A percentile compares a stretch with the other conserved stretches of the same genome.
These are phyloP conservation scores for Rhynchophorus ferrugineus DNA, from an alignment of 1,140 invertebrate genomes.

Conservation along the genomic window DNA sequence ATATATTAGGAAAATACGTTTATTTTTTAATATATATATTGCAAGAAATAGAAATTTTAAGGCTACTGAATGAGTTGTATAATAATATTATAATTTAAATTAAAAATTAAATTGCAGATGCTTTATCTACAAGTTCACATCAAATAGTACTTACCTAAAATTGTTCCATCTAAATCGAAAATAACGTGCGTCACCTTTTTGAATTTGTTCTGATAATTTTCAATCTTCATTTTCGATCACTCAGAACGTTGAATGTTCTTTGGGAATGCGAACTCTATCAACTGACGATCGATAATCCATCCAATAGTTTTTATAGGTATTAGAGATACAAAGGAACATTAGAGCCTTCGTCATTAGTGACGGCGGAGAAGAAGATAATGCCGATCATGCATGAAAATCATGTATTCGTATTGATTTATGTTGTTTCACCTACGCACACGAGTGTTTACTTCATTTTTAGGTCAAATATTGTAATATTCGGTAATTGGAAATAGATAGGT, in stretches of 20 bases:
- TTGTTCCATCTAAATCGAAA: constrained; percentile 49
- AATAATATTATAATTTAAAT: too few species aligned
- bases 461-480: not conserved
- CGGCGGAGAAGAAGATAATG: not conserved
- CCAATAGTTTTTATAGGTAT: too few species aligned
- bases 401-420: not conserved
- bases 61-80: too few species aligned
- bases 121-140: too few species aligned
- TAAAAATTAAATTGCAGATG: too few species aligned
- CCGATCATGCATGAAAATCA: not conserved
- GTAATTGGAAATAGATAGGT: not conserved
- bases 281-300: too few species aligned
- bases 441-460: not conserved
- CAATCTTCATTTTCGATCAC: not conserved
- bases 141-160: constrained; percentile 40
- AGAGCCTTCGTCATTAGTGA: not conserved
- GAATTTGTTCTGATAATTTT: constrained; percentile 19
- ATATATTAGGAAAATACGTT: too few species aligned
- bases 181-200: constrained; percentile 47
- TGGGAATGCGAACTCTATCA: too few species aligned
- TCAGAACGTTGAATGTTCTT: too few species aligned
- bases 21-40: too few species aligned
- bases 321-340: not conserved
- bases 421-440: not conserved
- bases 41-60: too few species aligned